Evolutionary conservation across 2,797 vertebrate species (phyloP), one percentile per base, ranked within the genome.

Genomic region (Bovichtus diacanthus): DNA sequence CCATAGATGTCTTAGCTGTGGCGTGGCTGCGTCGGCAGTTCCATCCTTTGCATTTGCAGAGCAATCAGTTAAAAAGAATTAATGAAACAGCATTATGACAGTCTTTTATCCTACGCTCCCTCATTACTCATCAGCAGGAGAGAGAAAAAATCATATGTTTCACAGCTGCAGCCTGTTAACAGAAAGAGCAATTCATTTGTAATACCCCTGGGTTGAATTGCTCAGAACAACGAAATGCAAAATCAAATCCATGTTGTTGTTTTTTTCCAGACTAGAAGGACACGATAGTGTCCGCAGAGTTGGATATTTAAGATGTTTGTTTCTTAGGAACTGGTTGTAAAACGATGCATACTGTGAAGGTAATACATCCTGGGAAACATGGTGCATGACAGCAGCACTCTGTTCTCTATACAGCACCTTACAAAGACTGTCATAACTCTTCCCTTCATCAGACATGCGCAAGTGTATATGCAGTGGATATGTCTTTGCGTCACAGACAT

Each of bases 91-190:
- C 85, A 80, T 79, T 85, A 84, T 90, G 88, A 90, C 87, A 82
- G 85, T 85, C 91, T 93, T 93, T 93, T 93, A 92, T 92, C 88
- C 92, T 34, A 36, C 39, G 41, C 88, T 87, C 78, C 54, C 87
- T 90, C 92, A 91, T 93, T 92, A 93, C 89, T 93, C 92, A 93
- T 92, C 88, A 90, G 87, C 87, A 81, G 87, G 89, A 91, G 83
- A 87, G 88, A 90, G 31, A 90, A 92, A 86, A 84, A 89, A 88
- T 91, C 91, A 92, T 87, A 90, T 93, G 92, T 82, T 91, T 87
- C 91, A 85, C 93, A 94, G 92, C 92, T 94, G 93, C 89, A 92
- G 88, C 81, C 82, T 89, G 74, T 87, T 91, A 88, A 90, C 91
- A 91, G 76, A 82, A 70, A 87, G 83, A 80, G 76, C 85, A 64